These are phyloP conservation scores for Ranitomeya imitator DNA, from an alignment of 2,113 vertebrate genomes.

Conservation along the genomic window DNA sequence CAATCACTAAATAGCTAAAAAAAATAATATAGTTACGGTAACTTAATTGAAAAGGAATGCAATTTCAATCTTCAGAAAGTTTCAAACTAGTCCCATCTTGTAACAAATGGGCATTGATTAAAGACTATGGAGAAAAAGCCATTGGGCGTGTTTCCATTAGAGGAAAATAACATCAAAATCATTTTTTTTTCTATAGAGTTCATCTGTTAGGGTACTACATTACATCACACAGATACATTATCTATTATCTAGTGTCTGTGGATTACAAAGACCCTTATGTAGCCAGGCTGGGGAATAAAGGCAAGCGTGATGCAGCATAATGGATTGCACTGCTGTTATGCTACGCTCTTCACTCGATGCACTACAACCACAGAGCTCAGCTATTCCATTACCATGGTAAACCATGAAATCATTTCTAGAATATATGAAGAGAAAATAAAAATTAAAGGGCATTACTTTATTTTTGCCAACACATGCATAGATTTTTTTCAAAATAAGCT, in stretches of 20 bases:
- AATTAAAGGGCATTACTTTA: background rate
- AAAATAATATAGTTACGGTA: background rate
- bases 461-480: background rate
- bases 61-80: background rate
- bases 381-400: background rate
- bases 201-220: background rate
- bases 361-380: background rate
- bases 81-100: background rate
- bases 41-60: background rate
- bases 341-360: background rate
- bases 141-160: background rate
- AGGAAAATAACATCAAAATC: background rate
- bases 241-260: background rate
- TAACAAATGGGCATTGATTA: background rate
- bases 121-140: background rate
- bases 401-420: background rate
- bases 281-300: background rate
- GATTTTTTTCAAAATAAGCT: background rate
- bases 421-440: background rate
- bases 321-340: background rate
- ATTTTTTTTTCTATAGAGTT: background rate
- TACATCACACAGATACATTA: background rate
- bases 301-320: background rate
- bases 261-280: background rate
- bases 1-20: background rate